phyloP scores from a whole-genome alignment of 2,113 vertebrate genomes.

The chimpanzee (Pan troglodytes) region DNA sequence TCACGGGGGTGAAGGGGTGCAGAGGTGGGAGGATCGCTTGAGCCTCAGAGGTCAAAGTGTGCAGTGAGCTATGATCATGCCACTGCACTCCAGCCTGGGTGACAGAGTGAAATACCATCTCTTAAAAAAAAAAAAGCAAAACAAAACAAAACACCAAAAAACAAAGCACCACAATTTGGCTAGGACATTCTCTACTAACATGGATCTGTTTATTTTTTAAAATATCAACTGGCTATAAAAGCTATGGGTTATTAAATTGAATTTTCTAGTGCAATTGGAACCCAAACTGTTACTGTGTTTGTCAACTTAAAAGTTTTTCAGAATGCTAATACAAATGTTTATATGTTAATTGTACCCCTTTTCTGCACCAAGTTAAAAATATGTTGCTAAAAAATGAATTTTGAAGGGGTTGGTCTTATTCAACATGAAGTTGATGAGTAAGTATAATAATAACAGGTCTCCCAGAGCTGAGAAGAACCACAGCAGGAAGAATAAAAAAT shows the following conservation, averaged over 20 bases:
- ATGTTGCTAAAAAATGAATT: constrained; percentile 16
- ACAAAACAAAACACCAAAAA: too few species aligned
- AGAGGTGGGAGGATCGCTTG: too few species aligned
- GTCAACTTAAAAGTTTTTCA: background rate
- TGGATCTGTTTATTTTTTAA: background rate
- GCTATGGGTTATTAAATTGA: background rate
- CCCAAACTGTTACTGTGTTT: background rate
- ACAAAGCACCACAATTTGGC: background rate
- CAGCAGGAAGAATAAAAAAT: background rate
- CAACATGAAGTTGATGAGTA: background rate
- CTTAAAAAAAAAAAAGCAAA: too few species aligned
- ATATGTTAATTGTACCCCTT: background rate
- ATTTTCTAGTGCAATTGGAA: background rate
- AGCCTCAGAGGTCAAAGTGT: too few species aligned
- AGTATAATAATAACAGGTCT: background rate
- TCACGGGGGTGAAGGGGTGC: too few species aligned
- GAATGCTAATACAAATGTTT: background rate
- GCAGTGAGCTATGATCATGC: too few species aligned
- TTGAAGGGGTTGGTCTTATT: background rate
- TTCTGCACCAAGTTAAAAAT: background rate
- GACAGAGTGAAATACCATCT: too few species aligned
- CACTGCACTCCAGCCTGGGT: too few species aligned
- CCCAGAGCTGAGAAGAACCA: background rate
- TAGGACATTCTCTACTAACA: background rate
- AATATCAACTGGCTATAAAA: background rate